Base-by-base conservation (phyloP, 2,888 invertebrate genomes). In the Lasioglossum lativentre region DNA sequence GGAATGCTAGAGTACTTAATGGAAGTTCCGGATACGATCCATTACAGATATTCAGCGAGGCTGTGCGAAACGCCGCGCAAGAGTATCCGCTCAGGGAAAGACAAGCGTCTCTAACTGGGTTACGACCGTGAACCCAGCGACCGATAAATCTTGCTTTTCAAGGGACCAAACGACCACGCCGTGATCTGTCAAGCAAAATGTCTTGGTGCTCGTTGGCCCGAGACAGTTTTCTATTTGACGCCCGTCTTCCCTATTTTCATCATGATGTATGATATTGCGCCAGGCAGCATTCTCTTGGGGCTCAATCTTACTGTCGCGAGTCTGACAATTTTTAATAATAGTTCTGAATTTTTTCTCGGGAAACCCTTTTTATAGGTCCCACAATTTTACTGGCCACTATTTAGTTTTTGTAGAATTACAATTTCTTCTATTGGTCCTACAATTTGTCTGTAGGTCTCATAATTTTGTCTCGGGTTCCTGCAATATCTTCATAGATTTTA, bases 11-110 rank as follows among this genome's bases (percentile, higher is more conserved):
- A 74, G 34, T 73, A 77, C 77, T 75, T 85, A 79, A 83, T 83
- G 85, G 78, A 78, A 85, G 75, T 85, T 83, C 76, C 84, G 85
- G 79, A 85, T 79, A 85, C 76, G 79, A 76, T 85, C 79, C 84
- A 83, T 85, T 79, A 79, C 77, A 79, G 79, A 82, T 82, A 84
- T 84, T 84, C 83, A 74, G 59, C 47, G 38, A 68, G 59, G 23
- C 59, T 42, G 71, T 34, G 45, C 68, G 66, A 56, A 56, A 30
- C 75, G n/a, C 38, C 27, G 19, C 45, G 23, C 66, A 38, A 2
- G 80, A 40, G 75, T n/a, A 40, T 14, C 42, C 27, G 40, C 16
- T n/a, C 42, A 38, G 16, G 42, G 42, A 16, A 66, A 40, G 59
- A 56, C 56, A 59, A n/a, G 40, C 59, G 52, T 47, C 8, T 30